Conservation (phyloP, 2,888 invertebrate species). For the Ptycholaimellus sp. region DNA sequence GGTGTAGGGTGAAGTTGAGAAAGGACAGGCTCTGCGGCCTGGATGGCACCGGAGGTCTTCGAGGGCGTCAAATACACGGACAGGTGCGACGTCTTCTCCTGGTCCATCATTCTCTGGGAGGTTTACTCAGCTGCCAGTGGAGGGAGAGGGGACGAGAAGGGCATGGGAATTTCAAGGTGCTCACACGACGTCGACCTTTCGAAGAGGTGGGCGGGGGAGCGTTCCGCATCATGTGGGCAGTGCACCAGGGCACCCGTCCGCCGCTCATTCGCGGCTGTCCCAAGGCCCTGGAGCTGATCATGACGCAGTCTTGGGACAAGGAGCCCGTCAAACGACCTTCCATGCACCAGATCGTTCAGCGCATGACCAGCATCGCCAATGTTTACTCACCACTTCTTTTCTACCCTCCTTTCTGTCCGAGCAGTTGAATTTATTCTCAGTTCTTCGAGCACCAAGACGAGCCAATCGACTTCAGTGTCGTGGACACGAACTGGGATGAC, state of each 20-base stretch:
- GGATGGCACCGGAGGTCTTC: slow-evolving; percentile 81
- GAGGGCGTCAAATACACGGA: slow-evolving; percentile 69
- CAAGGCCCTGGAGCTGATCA: slow-evolving; percentile 56
- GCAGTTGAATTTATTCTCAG: too few relatives aligned
- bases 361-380: too few relatives aligned
- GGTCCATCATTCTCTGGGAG: slow-evolving; percentile 95
- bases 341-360: too few relatives aligned
- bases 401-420: too few relatives aligned
- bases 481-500: too few relatives aligned
- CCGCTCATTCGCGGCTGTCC: slow-evolving; percentile 64
- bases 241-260: slow-evolving; percentile 62
- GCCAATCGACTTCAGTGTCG: too few relatives aligned
- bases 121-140: not conserved
- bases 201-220: slow-evolving; percentile 30
- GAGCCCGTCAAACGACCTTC: slow-evolving; percentile 58
- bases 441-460: too few relatives aligned
- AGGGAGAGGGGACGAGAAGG: not conserved
- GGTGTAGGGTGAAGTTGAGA: slow-evolving; percentile 33
- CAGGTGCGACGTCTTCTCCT: slow-evolving; percentile 95
- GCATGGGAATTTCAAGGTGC: slow-evolving; percentile 52
- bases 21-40: slow-evolving; percentile 86
- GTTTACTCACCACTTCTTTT: too few relatives aligned
- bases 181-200: slow-evolving; percentile 37
- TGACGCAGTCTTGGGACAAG: slow-evolving; percentile 66
- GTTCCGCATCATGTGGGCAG: slow-evolving; percentile 81